Conservation (phyloP, 2,888 invertebrate species). For the Nysson spinosus region DNA sequence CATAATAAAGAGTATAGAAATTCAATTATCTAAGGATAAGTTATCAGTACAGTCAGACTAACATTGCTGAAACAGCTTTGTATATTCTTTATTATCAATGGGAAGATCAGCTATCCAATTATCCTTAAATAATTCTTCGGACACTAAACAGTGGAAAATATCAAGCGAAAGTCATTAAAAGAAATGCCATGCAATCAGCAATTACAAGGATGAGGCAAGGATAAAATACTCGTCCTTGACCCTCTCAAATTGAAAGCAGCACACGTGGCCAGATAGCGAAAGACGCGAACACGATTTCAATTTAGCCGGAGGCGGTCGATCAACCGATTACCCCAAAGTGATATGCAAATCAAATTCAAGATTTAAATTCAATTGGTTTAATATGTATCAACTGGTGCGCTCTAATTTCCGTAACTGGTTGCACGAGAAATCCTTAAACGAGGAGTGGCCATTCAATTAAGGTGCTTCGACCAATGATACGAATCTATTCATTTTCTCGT, state of each 20-base stretch:
- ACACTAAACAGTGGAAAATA: too few relatives aligned
- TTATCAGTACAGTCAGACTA: too few relatives aligned
- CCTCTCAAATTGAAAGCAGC: constrained; percentile 34
- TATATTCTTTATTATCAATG: too few relatives aligned
- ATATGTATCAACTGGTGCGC: constrained; percentile 25
- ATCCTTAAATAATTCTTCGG: too few relatives aligned
- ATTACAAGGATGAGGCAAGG: constrained; percentile 19
- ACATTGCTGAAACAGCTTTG: background rate
- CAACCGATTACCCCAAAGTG: constrained; percentile 37
- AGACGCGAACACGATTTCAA: constrained; percentile 43
- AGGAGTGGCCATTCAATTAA: constrained; percentile 12
- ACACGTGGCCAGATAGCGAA: constrained; percentile 37
- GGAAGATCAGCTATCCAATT: too few relatives aligned
- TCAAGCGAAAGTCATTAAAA: too few relatives aligned
- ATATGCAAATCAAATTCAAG: constrained; percentile 41
- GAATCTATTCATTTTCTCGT: constrained; percentile 21
- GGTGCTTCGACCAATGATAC: constrained; percentile 11
- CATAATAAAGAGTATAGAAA: too few relatives aligned
- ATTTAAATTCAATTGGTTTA: constrained; percentile 37
- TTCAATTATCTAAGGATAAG: too few relatives aligned
- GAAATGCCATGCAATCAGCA: background rate
- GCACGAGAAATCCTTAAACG: background rate
- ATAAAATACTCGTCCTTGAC: constrained; percentile 38
- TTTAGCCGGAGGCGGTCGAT: constrained; percentile 49
- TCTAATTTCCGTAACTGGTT: constrained; percentile 23